phyloP scores from a whole-genome alignment of 2,888 invertebrate species.

The Cheilosia vernalis region DNA sequence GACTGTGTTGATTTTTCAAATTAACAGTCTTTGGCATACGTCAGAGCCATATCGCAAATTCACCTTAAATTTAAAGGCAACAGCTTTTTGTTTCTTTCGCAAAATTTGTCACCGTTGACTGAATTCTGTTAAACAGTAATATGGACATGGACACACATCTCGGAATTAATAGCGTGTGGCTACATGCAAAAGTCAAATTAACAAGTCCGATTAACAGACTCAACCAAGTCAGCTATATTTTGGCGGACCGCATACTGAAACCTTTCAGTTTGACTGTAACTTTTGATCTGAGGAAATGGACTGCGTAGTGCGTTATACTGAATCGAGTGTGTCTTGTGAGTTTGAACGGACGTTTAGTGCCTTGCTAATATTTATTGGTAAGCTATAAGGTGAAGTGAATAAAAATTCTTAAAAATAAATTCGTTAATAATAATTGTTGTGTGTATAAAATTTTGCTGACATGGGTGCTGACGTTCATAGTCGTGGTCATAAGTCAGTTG shows the following conservation, averaged over 20 bases:
- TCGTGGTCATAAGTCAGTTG: too few species aligned
- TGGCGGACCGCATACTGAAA: not conserved
- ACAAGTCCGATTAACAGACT: constrained; percentile 40
- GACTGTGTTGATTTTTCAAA: constrained; percentile 1
- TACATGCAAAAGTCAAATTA: constrained; percentile 13
- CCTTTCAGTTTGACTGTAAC: constrained; percentile 18
- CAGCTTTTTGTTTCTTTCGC: not conserved
- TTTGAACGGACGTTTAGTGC: constrained; percentile 20
- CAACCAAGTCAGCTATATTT: not conserved
- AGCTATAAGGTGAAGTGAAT: too few species aligned
- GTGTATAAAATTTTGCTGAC: too few species aligned
- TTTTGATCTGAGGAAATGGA: constrained; percentile 26
- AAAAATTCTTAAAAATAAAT: too few species aligned
- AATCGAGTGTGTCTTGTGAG: constrained; percentile 13
- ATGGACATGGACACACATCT: constrained; percentile 32
- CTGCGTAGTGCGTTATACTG: not conserved
- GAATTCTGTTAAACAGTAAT: not conserved
- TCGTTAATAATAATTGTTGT: too few species aligned
- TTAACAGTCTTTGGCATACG: not conserved
- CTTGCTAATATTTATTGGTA: not conserved
- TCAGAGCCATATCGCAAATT: not conserved
- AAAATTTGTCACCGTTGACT: not conserved
- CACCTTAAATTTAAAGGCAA: not conserved
- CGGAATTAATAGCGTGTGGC: constrained; percentile 10
- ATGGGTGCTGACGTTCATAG: too few species aligned